These are phyloP conservation scores for Lytechinus variegatus DNA, from an alignment of 35 echinoderm and acorn worm species.

Conservation along the genomic window DNA sequence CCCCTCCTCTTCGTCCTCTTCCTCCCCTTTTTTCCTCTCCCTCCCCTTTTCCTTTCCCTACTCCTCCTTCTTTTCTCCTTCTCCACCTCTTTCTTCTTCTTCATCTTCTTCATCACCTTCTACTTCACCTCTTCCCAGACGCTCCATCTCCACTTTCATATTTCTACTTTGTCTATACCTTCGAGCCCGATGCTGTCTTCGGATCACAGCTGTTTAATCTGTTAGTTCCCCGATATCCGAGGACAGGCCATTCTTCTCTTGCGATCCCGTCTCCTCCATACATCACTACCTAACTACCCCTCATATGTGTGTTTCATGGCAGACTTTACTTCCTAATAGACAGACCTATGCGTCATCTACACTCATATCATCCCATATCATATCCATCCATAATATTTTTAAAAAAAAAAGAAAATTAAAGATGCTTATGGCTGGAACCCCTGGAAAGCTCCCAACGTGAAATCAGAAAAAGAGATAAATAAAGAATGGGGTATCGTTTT, in stretches of 20 bases:
- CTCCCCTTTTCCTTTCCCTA: background rate
- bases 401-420: background rate
- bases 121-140: background rate
- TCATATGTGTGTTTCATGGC: background rate
- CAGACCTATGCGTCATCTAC: background rate
- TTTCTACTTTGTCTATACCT: background rate
- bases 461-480: background rate
- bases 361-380: background rate
- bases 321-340: background rate
- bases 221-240: background rate
- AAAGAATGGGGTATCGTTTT: background rate
- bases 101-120: background rate
- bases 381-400: background rate
- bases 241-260: background rate
- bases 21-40: background rate
- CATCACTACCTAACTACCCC: background rate
- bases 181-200: background rate
- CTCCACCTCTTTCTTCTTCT: background rate
- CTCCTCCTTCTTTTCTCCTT: background rate
- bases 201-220: slow-evolving; percentile 3
- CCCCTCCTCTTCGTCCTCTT: background rate
- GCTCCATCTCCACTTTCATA: background rate
- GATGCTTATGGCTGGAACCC: background rate
- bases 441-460: background rate
- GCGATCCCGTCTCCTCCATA: background rate